A percentile compares a stretch with the other conserved stretches of the same genome.
phyloP scores from a whole-genome alignment of 2,113 vertebrate genomes.

The Saccopteryx bilineata region DNA sequence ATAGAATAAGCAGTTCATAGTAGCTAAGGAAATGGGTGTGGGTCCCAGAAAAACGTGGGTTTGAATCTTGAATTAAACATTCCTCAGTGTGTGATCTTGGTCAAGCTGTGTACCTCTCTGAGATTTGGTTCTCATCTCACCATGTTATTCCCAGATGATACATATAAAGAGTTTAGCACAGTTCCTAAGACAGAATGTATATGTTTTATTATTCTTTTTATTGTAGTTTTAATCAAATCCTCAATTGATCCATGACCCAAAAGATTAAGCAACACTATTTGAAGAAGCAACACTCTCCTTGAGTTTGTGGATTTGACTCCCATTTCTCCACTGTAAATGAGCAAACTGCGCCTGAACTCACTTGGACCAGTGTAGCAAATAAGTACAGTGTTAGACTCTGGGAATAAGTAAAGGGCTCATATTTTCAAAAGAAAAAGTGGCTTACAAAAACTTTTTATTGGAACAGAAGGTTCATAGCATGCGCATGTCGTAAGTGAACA shows the following conservation, averaged over 20 bases:
- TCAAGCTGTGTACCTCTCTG: background rate
- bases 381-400: background rate
- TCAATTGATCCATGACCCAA: background rate
- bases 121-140: background rate
- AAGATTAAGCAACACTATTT: background rate
- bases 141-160: background rate
- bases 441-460: background rate
- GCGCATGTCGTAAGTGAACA: background rate
- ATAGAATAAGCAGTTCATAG: background rate
- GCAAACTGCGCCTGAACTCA: background rate
- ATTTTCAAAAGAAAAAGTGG: background rate
- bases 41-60: background rate
- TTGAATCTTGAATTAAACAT: background rate
- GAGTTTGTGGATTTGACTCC: background rate
- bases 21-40: background rate
- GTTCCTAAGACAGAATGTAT: background rate
- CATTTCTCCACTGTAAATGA: background rate
- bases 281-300: background rate
- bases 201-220: slow-evolving; percentile 7
- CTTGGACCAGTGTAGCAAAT: background rate
- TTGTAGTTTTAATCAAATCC: background rate
- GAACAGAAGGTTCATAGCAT: background rate
- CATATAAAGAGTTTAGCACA: background rate
- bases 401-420: background rate
- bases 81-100: background rate